Percentiles rank a stretch among this genome's conserved stretches.
These are phyloP conservation scores for Plagodis pulveraria DNA, from an alignment of 2,888 invertebrate species.

Conservation along the genomic window DNA sequence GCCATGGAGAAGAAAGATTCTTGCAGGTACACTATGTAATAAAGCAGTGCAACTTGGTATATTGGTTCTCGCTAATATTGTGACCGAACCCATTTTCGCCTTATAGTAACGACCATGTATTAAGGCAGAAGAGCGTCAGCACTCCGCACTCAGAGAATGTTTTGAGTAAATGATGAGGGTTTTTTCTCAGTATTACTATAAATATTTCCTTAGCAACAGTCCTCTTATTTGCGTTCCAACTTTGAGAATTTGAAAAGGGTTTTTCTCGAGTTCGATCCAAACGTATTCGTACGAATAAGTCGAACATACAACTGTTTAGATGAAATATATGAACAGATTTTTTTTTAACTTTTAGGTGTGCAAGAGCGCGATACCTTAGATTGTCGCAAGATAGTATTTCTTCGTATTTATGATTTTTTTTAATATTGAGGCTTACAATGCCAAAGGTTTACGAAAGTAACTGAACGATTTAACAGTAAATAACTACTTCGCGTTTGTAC, in stretches of 20 bases:
- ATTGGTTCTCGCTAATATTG: background rate
- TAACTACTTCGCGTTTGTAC: no score
- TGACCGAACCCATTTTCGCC: slow-evolving; percentile 37
- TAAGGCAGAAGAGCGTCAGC: slow-evolving; percentile 48
- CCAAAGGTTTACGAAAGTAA: no score
- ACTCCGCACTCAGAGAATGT: slow-evolving; percentile 50
- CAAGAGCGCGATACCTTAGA: no score
- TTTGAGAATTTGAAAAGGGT: slow-evolving; percentile 13
- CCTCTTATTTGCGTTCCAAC: slow-evolving; percentile 14
- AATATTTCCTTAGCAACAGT: slow-evolving; percentile 20
- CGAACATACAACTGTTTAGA: background rate
- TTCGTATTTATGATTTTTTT: no score
- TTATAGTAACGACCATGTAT: slow-evolving; percentile 63
- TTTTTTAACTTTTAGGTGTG: no score
- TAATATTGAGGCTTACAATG: no score
- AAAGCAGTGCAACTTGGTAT: background rate
- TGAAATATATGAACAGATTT: no score
- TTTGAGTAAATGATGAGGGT: slow-evolving; percentile 51
- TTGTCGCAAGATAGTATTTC: no score
- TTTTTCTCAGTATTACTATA: slow-evolving; percentile 32
- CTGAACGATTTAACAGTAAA: no score
- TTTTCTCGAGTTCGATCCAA: slow-evolving; percentile 6
- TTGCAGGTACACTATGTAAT: no score
- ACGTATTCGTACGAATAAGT: slow-evolving; percentile 7
- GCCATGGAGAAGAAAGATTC: no score